Conservation (phyloP, 2,888 invertebrate species). For the Emmelina monodactyla region DNA sequence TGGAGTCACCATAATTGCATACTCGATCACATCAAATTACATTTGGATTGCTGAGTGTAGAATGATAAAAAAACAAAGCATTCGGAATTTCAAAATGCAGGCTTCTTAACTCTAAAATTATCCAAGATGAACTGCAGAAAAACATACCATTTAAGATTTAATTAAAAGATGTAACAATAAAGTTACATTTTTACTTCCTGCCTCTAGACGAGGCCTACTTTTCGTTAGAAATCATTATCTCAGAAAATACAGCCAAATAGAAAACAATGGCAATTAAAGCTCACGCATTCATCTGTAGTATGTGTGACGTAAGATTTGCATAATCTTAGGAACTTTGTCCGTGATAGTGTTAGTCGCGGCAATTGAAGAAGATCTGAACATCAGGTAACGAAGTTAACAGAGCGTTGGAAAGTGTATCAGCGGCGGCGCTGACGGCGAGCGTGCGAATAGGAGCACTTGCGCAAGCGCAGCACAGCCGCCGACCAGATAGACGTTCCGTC, state of each 20-base stretch:
- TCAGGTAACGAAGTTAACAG: constrained; percentile 21
- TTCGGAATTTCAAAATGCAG: no score
- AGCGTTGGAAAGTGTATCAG: constrained; percentile 24
- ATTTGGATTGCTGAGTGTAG: constrained; percentile 1
- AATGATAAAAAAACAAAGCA: neutral
- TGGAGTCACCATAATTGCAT: constrained; percentile 18
- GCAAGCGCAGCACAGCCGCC: constrained; percentile 30
- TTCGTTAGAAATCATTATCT: no score
- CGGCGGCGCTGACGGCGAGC: constrained; percentile 21
- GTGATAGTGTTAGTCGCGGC: no score
- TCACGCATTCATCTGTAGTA: no score
- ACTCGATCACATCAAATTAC: constrained; percentile 19
- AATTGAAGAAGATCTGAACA: constrained; percentile 15
- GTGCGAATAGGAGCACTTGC: constrained; percentile 53
- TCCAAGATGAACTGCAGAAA: no score
- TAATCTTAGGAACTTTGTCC: constrained; percentile 21
- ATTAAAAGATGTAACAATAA: no score
- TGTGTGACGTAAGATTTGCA: constrained; percentile 42
- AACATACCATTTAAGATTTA: no score
- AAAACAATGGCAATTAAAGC: no score
- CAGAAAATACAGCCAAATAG: no score
- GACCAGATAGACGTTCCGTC: constrained; percentile 17
- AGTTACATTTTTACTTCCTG: no score
- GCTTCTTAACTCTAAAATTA: constrained; percentile 25
- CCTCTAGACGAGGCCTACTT: no score